Base-by-base conservation (phyloP, 37 sponge, comb jelly and placozoan genomes). In the Chondrilla cf. caribensis region DNA sequence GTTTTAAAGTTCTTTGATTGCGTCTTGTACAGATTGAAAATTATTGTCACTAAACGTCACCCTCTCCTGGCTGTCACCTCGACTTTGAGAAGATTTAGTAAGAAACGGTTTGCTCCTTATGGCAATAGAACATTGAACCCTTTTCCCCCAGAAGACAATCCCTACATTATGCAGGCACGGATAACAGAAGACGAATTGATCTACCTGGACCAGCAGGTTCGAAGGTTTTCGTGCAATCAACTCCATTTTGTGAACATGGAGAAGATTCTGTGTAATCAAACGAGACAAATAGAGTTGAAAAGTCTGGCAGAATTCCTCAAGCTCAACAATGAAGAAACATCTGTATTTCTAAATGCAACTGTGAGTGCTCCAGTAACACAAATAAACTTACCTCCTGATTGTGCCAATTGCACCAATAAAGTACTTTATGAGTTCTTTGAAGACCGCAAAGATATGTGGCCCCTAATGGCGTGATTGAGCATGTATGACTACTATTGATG, bases 1-100 rank as follows among this genome's bases (percentile, higher is more conserved):
- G 70, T 35, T 36, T 68, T 68, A 37, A 68, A 68, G 70, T 31
- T 35, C 70, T 68, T 68, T 68, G 70, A 68, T 35, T 68, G 70
- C 70, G 32, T 35, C 2, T 68, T 68, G 70, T 68, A 68, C 70
- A 68, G 70, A 37, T 35, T 68, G 26, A 68, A 68, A 37, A 35
- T 68, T 68, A 31, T 68, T 68, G 70, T 68, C 32, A 11, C 70
- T 68, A 31, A 28, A 31, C 70, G 70, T 3, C 70, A 68, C 32
- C 70, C 70, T 36, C 32, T 68, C 35, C 35, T 36, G 7, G 37
- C 70, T 68, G 70, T 68, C 35, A 68, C 32, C 35, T 68, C 70
- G 26, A 37, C 70, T 68, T 31, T 68, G 26, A 68, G 70, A 6
- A 68, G 70, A 68, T 68, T 68, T 68, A 37, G 70, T 36, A 8